Evolutionary conservation across 2,888 invertebrate genomes (phyloP).

Genomic region (Trichacis sp.): DNA sequence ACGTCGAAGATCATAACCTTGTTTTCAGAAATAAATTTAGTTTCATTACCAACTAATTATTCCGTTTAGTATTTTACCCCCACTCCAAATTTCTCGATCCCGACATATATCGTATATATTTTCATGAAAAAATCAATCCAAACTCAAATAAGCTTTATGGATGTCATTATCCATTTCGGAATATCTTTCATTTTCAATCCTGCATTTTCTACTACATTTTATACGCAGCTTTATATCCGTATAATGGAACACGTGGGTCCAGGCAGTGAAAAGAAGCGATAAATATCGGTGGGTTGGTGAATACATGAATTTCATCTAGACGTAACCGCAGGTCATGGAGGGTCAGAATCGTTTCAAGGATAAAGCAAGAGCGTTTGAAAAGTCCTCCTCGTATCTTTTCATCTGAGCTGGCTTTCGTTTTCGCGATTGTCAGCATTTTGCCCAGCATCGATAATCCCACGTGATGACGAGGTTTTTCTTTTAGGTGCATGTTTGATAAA

Average conservation of each 20-base stretch:
- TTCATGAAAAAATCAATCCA: no score
- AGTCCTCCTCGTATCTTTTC: neutral
- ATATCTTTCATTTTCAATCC: no score
- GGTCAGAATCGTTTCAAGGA: conserved; percentile 18
- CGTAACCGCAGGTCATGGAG: conserved; percentile 12
- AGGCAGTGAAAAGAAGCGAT: conserved; percentile 31
- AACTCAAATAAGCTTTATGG: no score
- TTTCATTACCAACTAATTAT: no score
- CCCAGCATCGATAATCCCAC: conserved; percentile 40
- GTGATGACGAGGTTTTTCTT: conserved; percentile 41
- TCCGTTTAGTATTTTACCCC: no score
- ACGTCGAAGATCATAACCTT: conserved; percentile 20
- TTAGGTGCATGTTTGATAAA: conserved; percentile 49
- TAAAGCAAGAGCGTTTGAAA: neutral
- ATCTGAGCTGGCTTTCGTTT: neutral
- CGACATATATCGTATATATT: neutral
- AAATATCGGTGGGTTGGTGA: conserved; percentile 36
- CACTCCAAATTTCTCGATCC: no score
- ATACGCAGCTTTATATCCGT: conserved; percentile 28
- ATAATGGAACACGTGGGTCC: conserved; percentile 31
- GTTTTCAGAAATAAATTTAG: no score
- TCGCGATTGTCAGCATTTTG: conserved; percentile 27
- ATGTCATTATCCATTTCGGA: no score
- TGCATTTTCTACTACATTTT: conserved; percentile 14
- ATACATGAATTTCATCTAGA: conserved; percentile 39